Conservation (phyloP, 1,140 invertebrate species). For the Camponotus vicinus region DNA sequence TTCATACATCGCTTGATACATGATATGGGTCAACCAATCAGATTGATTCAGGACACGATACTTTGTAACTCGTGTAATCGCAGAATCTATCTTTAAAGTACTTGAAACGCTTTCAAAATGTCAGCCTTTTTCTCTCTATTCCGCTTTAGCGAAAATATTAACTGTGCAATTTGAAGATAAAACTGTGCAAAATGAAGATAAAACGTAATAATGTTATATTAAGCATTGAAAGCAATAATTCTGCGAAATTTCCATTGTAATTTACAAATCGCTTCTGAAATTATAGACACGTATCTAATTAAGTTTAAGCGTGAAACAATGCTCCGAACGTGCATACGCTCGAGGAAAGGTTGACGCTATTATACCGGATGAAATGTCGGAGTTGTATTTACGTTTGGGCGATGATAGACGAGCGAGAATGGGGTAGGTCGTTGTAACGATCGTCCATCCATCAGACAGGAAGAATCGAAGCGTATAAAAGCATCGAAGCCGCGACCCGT, state of each 20-base stretch:
- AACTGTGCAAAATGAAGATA: not conserved
- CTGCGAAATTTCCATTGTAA: not conserved
- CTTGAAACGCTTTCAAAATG: not conserved
- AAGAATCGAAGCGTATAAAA: slow-evolving; percentile 30
- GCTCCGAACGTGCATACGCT: not conserved
- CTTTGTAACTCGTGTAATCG: not conserved
- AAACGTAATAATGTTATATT: not conserved
- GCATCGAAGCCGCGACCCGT: slow-evolving; percentile 13
- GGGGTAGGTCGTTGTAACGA: slow-evolving; percentile 27
- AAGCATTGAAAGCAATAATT: not conserved
- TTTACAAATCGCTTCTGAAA: not conserved
- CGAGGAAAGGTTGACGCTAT: not conserved
- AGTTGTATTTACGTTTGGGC: slow-evolving; percentile 34
- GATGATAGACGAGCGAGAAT: not conserved
- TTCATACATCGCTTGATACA: not conserved
- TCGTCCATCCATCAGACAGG: not conserved
- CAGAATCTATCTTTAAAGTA: not conserved
- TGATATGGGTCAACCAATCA: not conserved
- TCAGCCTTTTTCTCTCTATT: not conserved
- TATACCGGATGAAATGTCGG: slow-evolving; percentile 16
- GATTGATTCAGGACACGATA: not conserved
- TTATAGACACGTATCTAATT: not conserved
- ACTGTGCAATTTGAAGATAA: not conserved
- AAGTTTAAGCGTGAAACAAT: not conserved
- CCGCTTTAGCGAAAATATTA: not conserved